Conservation (phyloP, 2,888 invertebrate genomes). For the Plebejus anna region DNA sequence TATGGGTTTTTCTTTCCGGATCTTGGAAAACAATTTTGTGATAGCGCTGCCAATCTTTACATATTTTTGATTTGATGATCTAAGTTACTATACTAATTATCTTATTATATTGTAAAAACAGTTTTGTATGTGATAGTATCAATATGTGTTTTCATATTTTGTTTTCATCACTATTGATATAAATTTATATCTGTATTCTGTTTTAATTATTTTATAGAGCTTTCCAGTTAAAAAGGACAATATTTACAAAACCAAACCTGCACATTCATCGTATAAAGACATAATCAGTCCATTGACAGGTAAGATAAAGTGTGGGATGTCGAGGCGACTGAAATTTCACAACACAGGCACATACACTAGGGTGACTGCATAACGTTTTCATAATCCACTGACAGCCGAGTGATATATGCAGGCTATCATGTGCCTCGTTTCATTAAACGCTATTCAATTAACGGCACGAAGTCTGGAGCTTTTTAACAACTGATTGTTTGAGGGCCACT, state of each 20-base stretch:
- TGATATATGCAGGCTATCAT: slow-evolving; percentile 22
- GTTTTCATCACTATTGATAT: too few species aligned
- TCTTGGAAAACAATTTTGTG: too few species aligned
- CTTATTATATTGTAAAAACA: too few species aligned
- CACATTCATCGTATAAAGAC: background rate
- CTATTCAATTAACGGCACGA: slow-evolving; percentile 16
- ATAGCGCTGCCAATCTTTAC: too few species aligned
- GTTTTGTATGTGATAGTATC: too few species aligned
- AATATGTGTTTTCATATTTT: too few species aligned
- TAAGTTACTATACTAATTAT: too few species aligned
- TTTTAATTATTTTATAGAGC: too few species aligned
- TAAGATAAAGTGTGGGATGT: slow-evolving; percentile 16
- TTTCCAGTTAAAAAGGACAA: background rate
- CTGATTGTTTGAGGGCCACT: background rate
- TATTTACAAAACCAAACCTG: background rate
- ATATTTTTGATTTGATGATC: too few species aligned
- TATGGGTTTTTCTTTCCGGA: too few species aligned
- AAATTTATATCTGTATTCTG: too few species aligned
- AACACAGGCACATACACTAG: background rate
- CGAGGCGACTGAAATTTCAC: background rate
- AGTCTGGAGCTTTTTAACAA: background rate
- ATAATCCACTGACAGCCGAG: slow-evolving; percentile 24
- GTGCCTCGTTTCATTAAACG: slow-evolving; percentile 19
- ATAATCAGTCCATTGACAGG: background rate
- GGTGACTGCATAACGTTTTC: slow-evolving; percentile 31